These are phyloP conservation scores for Helleia helle DNA, from an alignment of 2,888 invertebrate genomes.

Conservation along the genomic window DNA sequence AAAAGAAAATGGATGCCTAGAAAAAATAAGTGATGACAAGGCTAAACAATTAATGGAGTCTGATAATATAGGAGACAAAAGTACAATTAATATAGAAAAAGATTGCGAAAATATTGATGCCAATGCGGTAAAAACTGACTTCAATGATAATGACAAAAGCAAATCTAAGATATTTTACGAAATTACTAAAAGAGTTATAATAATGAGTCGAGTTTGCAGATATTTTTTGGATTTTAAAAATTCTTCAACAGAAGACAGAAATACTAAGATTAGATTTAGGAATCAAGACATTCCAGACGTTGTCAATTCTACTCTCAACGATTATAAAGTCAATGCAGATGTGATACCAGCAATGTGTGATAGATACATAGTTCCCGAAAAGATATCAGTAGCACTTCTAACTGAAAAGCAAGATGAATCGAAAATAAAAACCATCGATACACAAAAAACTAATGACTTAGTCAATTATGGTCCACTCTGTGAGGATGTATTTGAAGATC, in stretches of 20 bases:
- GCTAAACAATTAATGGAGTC: slow-evolving; percentile 50
- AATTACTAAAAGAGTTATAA: slow-evolving; percentile 39
- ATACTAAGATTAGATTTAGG: slow-evolving; percentile 18
- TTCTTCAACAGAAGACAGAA: slow-evolving; percentile 23
- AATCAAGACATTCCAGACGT: slow-evolving; percentile 55
- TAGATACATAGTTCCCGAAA: slow-evolving; percentile 54
- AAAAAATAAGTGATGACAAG: slow-evolving; percentile 60
- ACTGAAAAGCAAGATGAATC: slow-evolving; percentile 37
- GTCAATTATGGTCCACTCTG: slow-evolving; percentile 28
- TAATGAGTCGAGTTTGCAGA: slow-evolving; percentile 48
- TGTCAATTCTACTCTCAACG: slow-evolving; percentile 58
- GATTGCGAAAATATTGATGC: neutral
- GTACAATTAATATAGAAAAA: neutral
- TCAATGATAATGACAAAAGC: slow-evolving; percentile 6
- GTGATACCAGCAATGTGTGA: slow-evolving; percentile 34
- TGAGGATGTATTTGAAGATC: slow-evolving; percentile 32
- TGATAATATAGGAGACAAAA: slow-evolving; percentile 25
- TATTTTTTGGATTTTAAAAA: slow-evolving; percentile 28
- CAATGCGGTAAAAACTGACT: neutral
- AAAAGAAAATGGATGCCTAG: slow-evolving; percentile 63
- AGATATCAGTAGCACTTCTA: slow-evolving; percentile 47
- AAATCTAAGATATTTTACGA: slow-evolving; percentile 36
- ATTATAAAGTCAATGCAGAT: slow-evolving; percentile 34
- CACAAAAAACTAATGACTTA: slow-evolving; percentile 26
- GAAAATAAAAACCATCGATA: slow-evolving; percentile 6